phyloP scores from a whole-genome alignment of 2,888 invertebrate genomes.

The Pristionchus mayeri region DNA sequence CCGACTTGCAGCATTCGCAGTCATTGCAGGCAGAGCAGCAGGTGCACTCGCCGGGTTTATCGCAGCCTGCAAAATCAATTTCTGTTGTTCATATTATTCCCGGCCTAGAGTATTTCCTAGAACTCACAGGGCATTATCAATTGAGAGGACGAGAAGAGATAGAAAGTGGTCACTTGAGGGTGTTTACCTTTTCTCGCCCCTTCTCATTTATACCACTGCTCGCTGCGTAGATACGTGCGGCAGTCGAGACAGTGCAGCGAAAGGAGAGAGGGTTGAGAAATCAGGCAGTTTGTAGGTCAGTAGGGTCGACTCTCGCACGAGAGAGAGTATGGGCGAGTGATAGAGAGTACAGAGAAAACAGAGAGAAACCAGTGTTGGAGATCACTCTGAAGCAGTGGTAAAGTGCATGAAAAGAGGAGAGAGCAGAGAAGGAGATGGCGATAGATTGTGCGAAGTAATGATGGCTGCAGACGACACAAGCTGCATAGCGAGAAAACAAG shows the following conservation, averaged over 20 bases:
- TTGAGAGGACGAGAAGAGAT: not conserved
- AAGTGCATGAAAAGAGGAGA: not conserved
- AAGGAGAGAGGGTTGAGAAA: not conserved
- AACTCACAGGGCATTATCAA: slow-evolving; percentile 10
- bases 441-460: too few species aligned
- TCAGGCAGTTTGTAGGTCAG: not conserved
- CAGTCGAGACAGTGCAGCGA: not conserved
- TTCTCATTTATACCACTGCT: not conserved
- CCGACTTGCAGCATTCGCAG: slow-evolving; percentile 7
- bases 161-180: not conserved
- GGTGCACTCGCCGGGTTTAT: not conserved
- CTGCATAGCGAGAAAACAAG: too few species aligned
- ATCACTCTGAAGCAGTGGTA: not conserved
- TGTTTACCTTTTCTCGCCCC: not conserved
- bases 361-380: not conserved
- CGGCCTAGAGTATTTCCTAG: not conserved
- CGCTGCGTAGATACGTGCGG: not conserved
- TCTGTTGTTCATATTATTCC: not conserved
- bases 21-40: not conserved
- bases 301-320: too few species aligned
- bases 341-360: not conserved
- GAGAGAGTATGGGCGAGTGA: too few species aligned
- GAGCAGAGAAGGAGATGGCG: not conserved
- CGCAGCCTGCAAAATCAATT: not conserved
- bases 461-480: too few species aligned